A percentile compares a stretch with the other conserved stretches of the same genome.
Evolutionary conservation across 2,888 invertebrate genomes (phyloP).

Genomic region (Cheilosia grossa): DNA sequence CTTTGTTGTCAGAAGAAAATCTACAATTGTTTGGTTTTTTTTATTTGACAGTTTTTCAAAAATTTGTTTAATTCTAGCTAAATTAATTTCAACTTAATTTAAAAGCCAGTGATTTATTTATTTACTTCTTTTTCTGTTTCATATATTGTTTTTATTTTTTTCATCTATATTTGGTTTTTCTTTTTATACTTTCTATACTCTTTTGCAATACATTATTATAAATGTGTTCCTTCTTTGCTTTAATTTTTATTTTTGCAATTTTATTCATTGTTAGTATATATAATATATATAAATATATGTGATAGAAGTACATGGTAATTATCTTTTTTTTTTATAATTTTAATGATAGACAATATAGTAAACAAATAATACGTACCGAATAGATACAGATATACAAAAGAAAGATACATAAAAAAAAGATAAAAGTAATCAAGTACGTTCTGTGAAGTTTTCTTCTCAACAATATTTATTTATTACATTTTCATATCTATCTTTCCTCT

Average conservation of each 20-base stretch:
- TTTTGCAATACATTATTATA: constrained; percentile 63
- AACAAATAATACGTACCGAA: constrained; percentile 12
- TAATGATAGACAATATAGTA: constrained; percentile 62
- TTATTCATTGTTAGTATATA: constrained; percentile 70
- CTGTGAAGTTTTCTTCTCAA: constrained; percentile 62
- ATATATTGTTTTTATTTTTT: constrained; percentile 44
- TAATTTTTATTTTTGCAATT: constrained; percentile 14
- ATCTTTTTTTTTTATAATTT: constrained; percentile 50
- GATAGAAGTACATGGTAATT: constrained; percentile 74
- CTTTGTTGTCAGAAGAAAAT: constrained; percentile 75
- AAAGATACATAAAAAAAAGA: neutral
- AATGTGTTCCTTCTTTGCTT: constrained; percentile 39
- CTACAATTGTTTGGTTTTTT: constrained; percentile 75
- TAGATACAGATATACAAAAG: constrained; percentile 14
- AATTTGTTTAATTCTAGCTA: constrained; percentile 75
- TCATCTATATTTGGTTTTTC: constrained; percentile 35
- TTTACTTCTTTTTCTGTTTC: constrained; percentile 42
- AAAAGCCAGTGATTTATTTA: constrained; percentile 75
- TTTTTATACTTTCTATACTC: constrained; percentile 41
- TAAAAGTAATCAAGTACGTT: constrained; percentile 28
- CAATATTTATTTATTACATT: constrained; percentile 42
- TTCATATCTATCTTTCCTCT: constrained; percentile 17
- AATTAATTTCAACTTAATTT: constrained; percentile 74
- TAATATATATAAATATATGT: constrained; percentile 74
- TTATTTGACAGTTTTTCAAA: constrained; percentile 74